Base-by-base conservation (phyloP, 2,888 invertebrate species). In the Volucella bombylans region DNA sequence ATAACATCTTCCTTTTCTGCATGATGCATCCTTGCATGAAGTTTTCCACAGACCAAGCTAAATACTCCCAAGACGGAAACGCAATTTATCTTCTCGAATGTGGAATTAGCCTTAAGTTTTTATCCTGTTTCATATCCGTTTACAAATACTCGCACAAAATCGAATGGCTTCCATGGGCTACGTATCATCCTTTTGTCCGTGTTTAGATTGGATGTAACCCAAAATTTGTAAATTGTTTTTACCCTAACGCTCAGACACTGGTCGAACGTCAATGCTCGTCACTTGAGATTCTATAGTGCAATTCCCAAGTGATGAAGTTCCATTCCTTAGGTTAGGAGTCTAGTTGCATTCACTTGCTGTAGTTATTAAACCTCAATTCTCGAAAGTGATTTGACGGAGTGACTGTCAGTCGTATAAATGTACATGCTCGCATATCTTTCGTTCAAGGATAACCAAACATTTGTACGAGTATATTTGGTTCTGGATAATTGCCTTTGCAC, bases 1-100 rank as follows among this genome's bases (percentile, higher is more conserved):
- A 85, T 72, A 76, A 78, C 61, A 80, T 73, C 54, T 57, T 62
- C 55, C 41, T 43, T 38, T 76, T 68, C 81, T 41, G 52, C 76
- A 81, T 72, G 76, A 81, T 81, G 80, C 71, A 80, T 74, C 80
- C 59, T 69, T 85, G 71, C 61, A 61, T 71, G 54, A n/a, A 50
- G 61, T 59, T 76, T 62, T 67, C 59, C 50, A 45, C 55, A 77
- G 50, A 68, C 68, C 72, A 55, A 62, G 45, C 71, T 77, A 72
- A 85, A 72, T 62, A 72, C 68, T 77, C 85, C 72, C 76, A 85
- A 85, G 85, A 85, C 81, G 68, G 85, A 81, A 76, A 77, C 76
- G 76, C 74, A 85, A 85, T 85, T 85, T 81, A 85, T 85, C 81
- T 85, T 67, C 68, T 64, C 59, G 68, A 67, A 77, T 81, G 85